Evolutionary conservation across 2,113 vertebrate genomes (phyloP).

Genomic region (Misgurnus anguillicaudatus): DNA sequence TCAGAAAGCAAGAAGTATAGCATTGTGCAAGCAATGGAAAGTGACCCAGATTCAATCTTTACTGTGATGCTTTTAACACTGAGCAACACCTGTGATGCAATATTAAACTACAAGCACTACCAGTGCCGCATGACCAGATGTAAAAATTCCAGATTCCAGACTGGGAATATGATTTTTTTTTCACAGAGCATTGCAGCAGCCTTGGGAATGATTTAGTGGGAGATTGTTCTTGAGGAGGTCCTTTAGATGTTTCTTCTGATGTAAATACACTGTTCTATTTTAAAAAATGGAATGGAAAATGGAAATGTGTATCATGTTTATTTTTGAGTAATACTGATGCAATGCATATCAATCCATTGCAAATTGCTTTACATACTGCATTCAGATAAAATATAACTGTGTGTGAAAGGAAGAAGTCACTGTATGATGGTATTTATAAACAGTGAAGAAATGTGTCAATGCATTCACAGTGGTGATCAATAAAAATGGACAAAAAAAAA

Average conservation of each 20-base stretch:
- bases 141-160: constrained; percentile 46
- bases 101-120: constrained; percentile 64
- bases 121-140: constrained; percentile 55
- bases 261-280: neutral
- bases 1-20: constrained; percentile 66
- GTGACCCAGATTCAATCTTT: constrained; percentile 77
- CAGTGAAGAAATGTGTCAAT: too few relatives aligned
- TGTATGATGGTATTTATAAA: neutral
- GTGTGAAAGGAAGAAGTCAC: too few relatives aligned
- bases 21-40: constrained; percentile 65
- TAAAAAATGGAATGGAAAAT: constrained; percentile 9
- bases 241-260: constrained; percentile 13
- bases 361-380: neutral
- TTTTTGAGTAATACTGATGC: constrained; percentile 1
- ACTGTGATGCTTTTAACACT: constrained; percentile 69
- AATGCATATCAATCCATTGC: neutral
- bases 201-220: constrained; percentile 18
- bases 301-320: neutral
- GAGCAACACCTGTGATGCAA: constrained; percentile 68
- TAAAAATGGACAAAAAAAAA: too few relatives aligned
- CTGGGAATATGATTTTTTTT: constrained; percentile 4
- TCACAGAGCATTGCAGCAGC: constrained; percentile 16
- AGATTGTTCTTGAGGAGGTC: neutral
- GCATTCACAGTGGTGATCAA: too few relatives aligned
- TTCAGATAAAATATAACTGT: too few relatives aligned